Percentiles rank a stretch among this genome's conserved stretches.
These are phyloP conservation scores for Sitophilus oryzae DNA, from an alignment of 1,140 invertebrate species.

Conservation along the genomic window DNA sequence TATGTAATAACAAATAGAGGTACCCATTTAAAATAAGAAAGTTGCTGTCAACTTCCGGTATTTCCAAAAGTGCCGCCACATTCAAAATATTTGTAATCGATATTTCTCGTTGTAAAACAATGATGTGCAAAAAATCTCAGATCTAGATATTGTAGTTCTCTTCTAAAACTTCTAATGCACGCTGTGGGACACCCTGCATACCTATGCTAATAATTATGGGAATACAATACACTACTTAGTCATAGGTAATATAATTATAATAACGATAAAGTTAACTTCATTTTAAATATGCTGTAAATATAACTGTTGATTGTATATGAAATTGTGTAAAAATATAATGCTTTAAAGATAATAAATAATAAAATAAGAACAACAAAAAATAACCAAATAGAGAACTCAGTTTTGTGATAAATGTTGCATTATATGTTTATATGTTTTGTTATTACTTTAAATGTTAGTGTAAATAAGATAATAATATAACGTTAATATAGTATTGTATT, in stretches of 20 bases:
- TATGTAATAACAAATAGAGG: too few relatives aligned
- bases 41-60: too few relatives aligned
- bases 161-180: slow-evolving; percentile 45
- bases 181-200: too few relatives aligned
- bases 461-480: slow-evolving; percentile 3
- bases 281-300: neutral
- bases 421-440: slow-evolving; percentile 5
- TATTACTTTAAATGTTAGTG: neutral
- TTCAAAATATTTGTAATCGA: too few relatives aligned
- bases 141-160: too few relatives aligned
- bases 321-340: neutral
- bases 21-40: too few relatives aligned
- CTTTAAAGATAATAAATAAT: neutral
- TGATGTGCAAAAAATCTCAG: too few relatives aligned
- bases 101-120: too few relatives aligned
- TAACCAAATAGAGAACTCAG: slow-evolving; percentile 16
- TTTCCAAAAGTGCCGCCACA: too few relatives aligned
- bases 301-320: neutral
- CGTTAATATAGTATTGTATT: neutral
- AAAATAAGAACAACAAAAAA: neutral
- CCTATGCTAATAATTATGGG: too few relatives aligned
- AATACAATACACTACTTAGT: too few relatives aligned
- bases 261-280: too few relatives aligned
- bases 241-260: neutral
- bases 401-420: slow-evolving; percentile 22